Base-by-base conservation (phyloP, 1,140 invertebrate genomes). In the Phymorhynchus buccinoides region DNA sequence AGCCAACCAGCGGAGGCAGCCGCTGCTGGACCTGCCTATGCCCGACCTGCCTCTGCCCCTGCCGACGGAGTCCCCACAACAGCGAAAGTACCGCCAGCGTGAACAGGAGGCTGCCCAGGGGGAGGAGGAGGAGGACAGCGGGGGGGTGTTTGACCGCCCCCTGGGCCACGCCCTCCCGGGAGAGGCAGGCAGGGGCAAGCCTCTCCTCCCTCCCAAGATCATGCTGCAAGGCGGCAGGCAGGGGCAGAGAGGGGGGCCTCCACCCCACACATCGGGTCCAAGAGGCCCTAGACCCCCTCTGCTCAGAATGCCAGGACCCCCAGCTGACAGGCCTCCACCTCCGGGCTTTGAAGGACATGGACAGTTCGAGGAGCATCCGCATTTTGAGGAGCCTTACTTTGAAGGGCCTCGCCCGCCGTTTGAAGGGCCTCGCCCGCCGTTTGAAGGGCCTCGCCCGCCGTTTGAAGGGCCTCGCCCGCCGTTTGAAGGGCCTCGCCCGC, bases 1-100 rank as follows among this genome's bases (percentile, higher is more conserved):
- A 62, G n/a, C 56, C 1, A 62, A n/a, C 12, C 56, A 22, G 12
- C 4, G 12, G 56, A 62, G 22, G 56, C 22, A 6, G 6, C 56
- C 56, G 22, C 56, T 62, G 56, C 22, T 4, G 22, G 56, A 9
- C 7, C 18, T n/a, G n/a, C n/a, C n/a, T n/a, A n/a, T n/a, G n/a
- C n/a, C n/a, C n/a, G n/a, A n/a, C n/a, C n/a, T n/a, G n/a, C n/a
- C n/a, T n/a, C n/a, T n/a, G n/a, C n/a, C n/a, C n/a, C n/a, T 62
- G 56, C 56, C 56, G n/a, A 62, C 56, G n/a, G 56, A 62, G 56
- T 62, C 56, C 1, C 56, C 56, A 27, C 56, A 62, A 27, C 56
- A 62, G 56, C 56, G 56, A 62, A 62, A 62, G n/a, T 62, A 62
- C 56, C 56, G 56, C 22, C n/a, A n/a, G n/a, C n/a, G n/a, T n/a